Conservation (phyloP, 2,888 invertebrate species). For the Polylopha cassiicola region DNA sequence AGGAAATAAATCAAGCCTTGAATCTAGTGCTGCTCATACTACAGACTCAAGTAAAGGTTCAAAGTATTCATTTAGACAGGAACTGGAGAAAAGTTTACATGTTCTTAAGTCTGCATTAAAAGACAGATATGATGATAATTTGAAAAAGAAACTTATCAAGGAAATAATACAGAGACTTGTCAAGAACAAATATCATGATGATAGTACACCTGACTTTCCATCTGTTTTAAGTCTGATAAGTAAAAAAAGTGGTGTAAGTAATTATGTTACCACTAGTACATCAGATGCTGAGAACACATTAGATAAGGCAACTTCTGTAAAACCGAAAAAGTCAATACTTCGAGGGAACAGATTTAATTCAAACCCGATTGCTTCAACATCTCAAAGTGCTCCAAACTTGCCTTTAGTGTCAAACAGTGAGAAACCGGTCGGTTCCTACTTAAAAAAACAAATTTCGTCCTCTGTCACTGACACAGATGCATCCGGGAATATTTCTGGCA, state of each 20-base stretch:
- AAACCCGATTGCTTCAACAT: constrained; percentile 54
- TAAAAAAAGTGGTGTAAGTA: constrained; percentile 41
- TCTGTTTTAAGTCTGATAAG: constrained; percentile 61
- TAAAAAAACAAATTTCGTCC: constrained; percentile 32
- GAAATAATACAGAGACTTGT: constrained; percentile 80
- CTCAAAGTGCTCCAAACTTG: constrained; percentile 68
- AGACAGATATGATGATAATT: constrained; percentile 74
- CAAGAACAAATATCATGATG: constrained; percentile 78
- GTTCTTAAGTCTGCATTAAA: constrained; percentile 78
- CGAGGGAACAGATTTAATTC: constrained; percentile 58
- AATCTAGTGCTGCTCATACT: constrained; percentile 58
- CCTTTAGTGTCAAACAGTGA: constrained; percentile 44
- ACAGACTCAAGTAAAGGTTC: constrained; percentile 65
- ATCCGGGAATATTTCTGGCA: constrained; percentile 54
- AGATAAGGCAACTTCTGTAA: constrained; percentile 34
- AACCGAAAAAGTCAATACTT: constrained; percentile 65
- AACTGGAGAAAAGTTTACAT: constrained; percentile 79
- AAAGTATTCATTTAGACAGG: constrained; percentile 69
- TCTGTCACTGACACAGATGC: constrained; percentile 58
- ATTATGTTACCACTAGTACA: constrained; percentile 57
- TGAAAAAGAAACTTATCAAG: constrained; percentile 80
- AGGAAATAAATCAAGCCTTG: constrained; percentile 66
- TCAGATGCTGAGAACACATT: constrained; percentile 55
- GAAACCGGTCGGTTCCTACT: constrained; percentile 33
- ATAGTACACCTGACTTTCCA: constrained; percentile 65